Conservation (phyloP, 2,888 invertebrate species). For the Apamea monoglypha region DNA sequence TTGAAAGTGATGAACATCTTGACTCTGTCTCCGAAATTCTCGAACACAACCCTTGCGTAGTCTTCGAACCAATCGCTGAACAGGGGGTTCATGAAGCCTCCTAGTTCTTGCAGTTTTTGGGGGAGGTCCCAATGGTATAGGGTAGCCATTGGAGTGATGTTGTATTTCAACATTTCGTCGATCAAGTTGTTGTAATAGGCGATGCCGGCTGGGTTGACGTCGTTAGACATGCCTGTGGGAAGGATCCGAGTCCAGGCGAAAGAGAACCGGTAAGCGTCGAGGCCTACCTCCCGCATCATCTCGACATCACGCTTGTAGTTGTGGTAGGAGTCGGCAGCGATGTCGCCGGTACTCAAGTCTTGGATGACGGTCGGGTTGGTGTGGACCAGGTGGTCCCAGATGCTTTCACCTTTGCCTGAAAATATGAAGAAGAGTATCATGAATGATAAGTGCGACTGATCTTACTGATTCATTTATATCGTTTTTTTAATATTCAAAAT, state of each 20-base stretch:
- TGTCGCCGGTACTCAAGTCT: constrained; percentile 88
- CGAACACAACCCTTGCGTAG: constrained; percentile 84
- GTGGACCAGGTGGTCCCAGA: constrained; percentile 77
- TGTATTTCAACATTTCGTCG: constrained; percentile 90
- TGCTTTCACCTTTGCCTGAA: constrained; percentile 75
- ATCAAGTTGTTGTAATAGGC: constrained; percentile 92
- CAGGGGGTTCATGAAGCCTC: constrained; percentile 85
- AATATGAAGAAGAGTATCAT: not conserved
- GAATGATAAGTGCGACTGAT: not conserved
- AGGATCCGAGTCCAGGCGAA: constrained; percentile 91
- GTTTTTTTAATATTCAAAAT: too few relatives aligned
- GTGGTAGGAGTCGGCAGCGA: constrained; percentile 90
- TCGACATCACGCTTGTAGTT: constrained; percentile 89
- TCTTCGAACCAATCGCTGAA: constrained; percentile 86
- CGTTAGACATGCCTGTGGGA: constrained; percentile 88
- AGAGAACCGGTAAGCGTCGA: constrained; percentile 89
- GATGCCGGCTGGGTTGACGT: constrained; percentile 90
- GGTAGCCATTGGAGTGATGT: constrained; percentile 91
- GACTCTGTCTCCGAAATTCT: constrained; percentile 85
- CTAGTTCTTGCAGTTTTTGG: constrained; percentile 87
- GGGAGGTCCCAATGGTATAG: constrained; percentile 90
- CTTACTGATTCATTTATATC: not conserved
- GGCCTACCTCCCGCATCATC: constrained; percentile 82
- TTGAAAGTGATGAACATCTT: constrained; percentile 91
- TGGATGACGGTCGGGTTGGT: constrained; percentile 67